Base-by-base conservation (phyloP, 2,888 invertebrate genomes). In the Melieria crassipennis region DNA sequence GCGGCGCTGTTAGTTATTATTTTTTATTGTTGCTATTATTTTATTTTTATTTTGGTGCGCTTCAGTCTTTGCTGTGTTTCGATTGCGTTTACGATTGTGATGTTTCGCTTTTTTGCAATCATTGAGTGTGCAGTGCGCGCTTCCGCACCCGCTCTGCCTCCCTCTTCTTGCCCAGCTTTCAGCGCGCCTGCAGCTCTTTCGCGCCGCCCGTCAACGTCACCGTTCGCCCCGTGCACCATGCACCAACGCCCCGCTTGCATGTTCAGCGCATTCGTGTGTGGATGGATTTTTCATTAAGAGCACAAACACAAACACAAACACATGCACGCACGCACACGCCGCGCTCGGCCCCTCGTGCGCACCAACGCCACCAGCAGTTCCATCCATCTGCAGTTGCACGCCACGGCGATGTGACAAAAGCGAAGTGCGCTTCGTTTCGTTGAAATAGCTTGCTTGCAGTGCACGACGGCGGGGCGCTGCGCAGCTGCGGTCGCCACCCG, bases 261-360 rank as follows among this genome's bases (percentile, higher is more conserved):
- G 46, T 48, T 6, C 50, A 7, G 67, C 47, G 65, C 10, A 52
- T 60, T 63, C 58, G 42, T 72, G 61, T 65, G 69, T 73, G 73
- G 75, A 74, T 68, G 68, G 75, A 73, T 70, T 75, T 70, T 70
- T 70, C 75, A 52, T 52, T 52, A 52, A 52, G 52, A 52, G 9
- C 52, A 52, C n/a, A 52, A 50, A 52, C 52, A 13, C 16, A 16
- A 16, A 16, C 16, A 16, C 30, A 30, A 30, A 30, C 30, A 30
- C 30, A 30, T 2, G 30, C 30, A 30, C 30, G 2, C 30, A 30
- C 30, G 30, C 30, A 30, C 30, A 30, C 30, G 30, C 30, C 30
- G 30, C 30, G 30, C 30, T 30, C 2, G 30, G 30, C 30, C 30
- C 30, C 30, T 30, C 30, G 30, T 30, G 30, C 30, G 30, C 30